A percentile compares a stretch with the other conserved stretches of the same genome.
These are phyloP conservation scores for Abramis brama DNA, from an alignment of 2,113 vertebrate genomes.

Conservation along the genomic window DNA sequence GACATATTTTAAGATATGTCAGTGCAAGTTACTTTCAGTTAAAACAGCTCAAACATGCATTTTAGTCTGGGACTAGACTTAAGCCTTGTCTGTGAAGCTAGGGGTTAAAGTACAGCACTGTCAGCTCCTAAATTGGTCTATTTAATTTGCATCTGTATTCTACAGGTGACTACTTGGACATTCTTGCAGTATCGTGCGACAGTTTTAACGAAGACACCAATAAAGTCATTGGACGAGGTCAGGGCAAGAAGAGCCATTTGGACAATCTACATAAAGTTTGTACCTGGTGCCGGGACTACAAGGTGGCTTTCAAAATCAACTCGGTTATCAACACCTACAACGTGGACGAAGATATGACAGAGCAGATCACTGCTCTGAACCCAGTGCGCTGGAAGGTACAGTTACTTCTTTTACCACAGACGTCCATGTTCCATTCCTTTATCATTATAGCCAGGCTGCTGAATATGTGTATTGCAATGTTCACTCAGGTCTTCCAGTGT, in stretches of 20 bases:
- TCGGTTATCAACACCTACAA: constrained; percentile 94
- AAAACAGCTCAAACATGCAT: too few relatives aligned
- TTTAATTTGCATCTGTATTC: neutral
- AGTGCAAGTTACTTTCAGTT: too few relatives aligned
- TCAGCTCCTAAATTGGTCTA: too few relatives aligned
- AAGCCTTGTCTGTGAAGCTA: too few relatives aligned
- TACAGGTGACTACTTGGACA: constrained; percentile 88
- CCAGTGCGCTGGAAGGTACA: constrained; percentile 94
- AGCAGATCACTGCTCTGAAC: constrained; percentile 78
- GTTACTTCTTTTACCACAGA: neutral
- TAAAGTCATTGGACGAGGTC: constrained; percentile 84
- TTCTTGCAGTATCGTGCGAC: constrained; percentile 93
- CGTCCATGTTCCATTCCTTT: neutral
- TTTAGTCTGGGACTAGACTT: too few relatives aligned
- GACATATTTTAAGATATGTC: too few relatives aligned
- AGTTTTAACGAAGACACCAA: constrained; percentile 92
- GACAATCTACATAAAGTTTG: constrained; percentile 83
- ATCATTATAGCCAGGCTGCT: neutral
- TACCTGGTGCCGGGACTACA: constrained; percentile 85
- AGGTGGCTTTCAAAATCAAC: constrained; percentile 95
- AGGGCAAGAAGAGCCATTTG: constrained; percentile 87
- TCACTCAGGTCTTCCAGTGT: constrained; percentile 91
- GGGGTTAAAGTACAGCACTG: too few relatives aligned
- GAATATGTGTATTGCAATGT: neutral
- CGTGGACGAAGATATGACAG: constrained; percentile 86